Evolutionary conservation across 2,888 invertebrate genomes (phyloP).

Genomic region (Prosapia bicincta): DNA sequence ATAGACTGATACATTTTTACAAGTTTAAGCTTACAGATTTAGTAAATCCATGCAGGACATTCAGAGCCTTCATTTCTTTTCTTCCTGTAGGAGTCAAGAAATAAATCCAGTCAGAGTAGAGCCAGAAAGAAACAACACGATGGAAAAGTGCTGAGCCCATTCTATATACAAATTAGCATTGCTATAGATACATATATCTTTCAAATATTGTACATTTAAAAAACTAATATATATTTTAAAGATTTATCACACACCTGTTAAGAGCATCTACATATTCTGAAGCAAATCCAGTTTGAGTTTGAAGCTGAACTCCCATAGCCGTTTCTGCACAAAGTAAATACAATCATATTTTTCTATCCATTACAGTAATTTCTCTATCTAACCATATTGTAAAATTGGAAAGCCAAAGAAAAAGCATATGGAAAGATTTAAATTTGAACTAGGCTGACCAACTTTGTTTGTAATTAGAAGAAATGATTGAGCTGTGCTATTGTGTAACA

Average conservation of each 20-base stretch:
- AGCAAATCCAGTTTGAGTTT: slow-evolving; percentile 64
- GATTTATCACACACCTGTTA: slow-evolving; percentile 55
- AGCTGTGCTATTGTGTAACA: too few relatives aligned
- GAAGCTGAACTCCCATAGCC: slow-evolving; percentile 74
- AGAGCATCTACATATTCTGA: slow-evolving; percentile 70
- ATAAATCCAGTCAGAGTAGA: slow-evolving; percentile 25
- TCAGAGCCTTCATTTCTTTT: slow-evolving; percentile 3
- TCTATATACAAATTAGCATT: not conserved
- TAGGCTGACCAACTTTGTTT: too few relatives aligned
- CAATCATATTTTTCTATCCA: too few relatives aligned
- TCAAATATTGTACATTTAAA: too few relatives aligned
- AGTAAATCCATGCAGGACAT: slow-evolving; percentile 25
- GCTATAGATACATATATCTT: too few relatives aligned
- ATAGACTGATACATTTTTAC: not conserved
- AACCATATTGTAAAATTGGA: too few relatives aligned
- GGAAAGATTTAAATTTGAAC: too few relatives aligned
- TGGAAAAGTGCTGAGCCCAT: slow-evolving; percentile 5
- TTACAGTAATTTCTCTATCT: too few relatives aligned
- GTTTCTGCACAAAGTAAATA: slow-evolving; percentile 59
- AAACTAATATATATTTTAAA: too few relatives aligned
- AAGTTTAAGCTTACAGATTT: slow-evolving; percentile 16
- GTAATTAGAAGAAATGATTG: too few relatives aligned
- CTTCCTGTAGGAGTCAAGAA: slow-evolving; percentile 15
- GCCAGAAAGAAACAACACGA: slow-evolving; percentile 9
- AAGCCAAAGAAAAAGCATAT: too few relatives aligned